These are phyloP conservation scores for Tenthredo scrophulariae DNA, from an alignment of 2,888 invertebrate genomes.

Conservation along the genomic window DNA sequence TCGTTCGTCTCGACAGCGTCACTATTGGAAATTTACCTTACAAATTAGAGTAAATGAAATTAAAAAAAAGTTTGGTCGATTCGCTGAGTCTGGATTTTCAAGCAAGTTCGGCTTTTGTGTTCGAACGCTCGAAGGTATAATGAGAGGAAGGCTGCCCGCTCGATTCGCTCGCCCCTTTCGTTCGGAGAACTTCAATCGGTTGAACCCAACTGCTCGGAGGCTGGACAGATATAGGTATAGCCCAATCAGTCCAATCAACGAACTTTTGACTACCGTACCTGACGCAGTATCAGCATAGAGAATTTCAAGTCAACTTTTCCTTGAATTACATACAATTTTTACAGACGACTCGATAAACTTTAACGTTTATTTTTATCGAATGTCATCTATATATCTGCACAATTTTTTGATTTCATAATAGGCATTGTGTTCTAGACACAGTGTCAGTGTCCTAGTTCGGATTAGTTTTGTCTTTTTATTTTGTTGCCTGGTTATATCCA, in stretches of 20 bases:
- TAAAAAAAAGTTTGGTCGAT: conserved; percentile 73
- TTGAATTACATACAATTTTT: conserved; percentile 19
- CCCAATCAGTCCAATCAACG: conserved; percentile 52
- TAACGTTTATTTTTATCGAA: background rate
- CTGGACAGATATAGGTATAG: conserved; percentile 49
- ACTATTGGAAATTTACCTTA: conserved; percentile 76
- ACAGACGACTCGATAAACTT: background rate
- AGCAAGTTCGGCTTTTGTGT: conserved; percentile 72
- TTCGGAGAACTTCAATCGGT: conserved; percentile 52
- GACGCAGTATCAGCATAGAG: conserved; percentile 40
- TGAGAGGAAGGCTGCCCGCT: conserved; percentile 64
- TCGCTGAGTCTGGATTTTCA: conserved; percentile 67
- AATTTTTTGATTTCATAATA: background rate
- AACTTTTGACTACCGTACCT: conserved; percentile 47
- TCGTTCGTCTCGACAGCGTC: conserved; percentile 62
- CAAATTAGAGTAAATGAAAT: conserved; percentile 76
- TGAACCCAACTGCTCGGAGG: conserved; percentile 47
- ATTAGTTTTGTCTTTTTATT: background rate
- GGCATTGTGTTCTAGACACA: background rate
- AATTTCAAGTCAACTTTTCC: conserved; percentile 30
- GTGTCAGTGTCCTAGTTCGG: background rate
- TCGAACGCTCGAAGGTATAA: conserved; percentile 71
- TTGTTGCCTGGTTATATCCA: background rate
- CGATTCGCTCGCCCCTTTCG: conserved; percentile 48
- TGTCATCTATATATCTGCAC: no score